Base-by-base conservation (phyloP, 2,113 vertebrate genomes). In the Marmota monax region DNA sequence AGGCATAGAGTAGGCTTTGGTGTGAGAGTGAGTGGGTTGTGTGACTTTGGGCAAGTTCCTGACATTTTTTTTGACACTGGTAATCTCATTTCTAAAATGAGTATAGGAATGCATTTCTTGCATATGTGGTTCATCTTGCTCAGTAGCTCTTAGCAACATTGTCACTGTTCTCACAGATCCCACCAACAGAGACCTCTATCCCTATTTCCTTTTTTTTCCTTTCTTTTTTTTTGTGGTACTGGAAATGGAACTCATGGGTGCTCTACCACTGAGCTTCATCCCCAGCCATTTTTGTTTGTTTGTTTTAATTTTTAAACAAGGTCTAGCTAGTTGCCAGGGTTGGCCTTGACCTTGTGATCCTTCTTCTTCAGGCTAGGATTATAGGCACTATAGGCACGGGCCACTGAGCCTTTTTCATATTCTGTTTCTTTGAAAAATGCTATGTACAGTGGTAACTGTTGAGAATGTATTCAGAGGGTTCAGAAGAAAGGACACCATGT, bases 71-170 rank as follows among this genome's bases (percentile, higher is more conserved):
- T 88, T 84, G 58, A 34, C 48, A 65, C 83, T 86, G 10, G 45
- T 70, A 63, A 84, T 70, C 17, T 88, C 25, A 67, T 65, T 77
- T 97, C 39, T 53, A 84, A 93, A 72, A 25, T 70, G 42, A 82
- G 8, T 67, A n/a, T 65, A 78, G 58, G 29, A 63, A 34, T 83
- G 14, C 16, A n/a, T 92, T 86, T 93, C 92, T 39, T 93, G 9
- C 9, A 69, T 12, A 51, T 77, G 25, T 23, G 72, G 13, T 42
- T 73, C 45, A 17, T 37, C n/a, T 92, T 70, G 22, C 25, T 63
- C 34, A 69, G 73, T 84, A 94, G 74, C 42, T 93, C 79, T 23
- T 53, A 27, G 84, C 39, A 42, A n/a, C 18, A 56, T 61, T 94
- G 53, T 80, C 29, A 29, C 88, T 58, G 9, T 92, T 84, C 25